A percentile compares a stretch with the other conserved stretches of the same genome.
Evolutionary conservation across 1,140 invertebrate species (phyloP).

Genomic region (Dreissena polymorpha): DNA sequence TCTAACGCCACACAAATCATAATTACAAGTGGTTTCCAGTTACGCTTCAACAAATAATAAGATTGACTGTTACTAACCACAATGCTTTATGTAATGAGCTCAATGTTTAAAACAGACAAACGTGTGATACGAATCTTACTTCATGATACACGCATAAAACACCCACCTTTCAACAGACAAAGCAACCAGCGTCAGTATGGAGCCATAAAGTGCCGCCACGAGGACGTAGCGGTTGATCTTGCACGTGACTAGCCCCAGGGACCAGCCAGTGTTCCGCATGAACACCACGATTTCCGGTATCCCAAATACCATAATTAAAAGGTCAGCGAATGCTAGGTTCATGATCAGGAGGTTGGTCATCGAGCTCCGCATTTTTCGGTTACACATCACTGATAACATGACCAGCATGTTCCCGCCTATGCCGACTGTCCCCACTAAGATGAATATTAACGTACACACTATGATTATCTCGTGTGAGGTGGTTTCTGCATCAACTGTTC

Average conservation of each 20-base stretch:
- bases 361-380: slow-evolving; percentile 68
- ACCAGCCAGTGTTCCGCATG: slow-evolving; percentile 78
- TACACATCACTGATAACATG: slow-evolving; percentile 63
- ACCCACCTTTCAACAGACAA: slow-evolving; percentile 80
- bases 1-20: too few relatives aligned
- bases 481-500: background rate
- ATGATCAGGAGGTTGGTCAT: slow-evolving; percentile 70
- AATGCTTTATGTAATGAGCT: too few relatives aligned
- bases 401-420: slow-evolving; percentile 64
- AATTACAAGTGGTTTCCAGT: too few relatives aligned
- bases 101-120: too few relatives aligned
- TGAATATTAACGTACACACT: slow-evolving; percentile 53
- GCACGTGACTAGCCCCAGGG: slow-evolving; percentile 71
- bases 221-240: slow-evolving; percentile 76
- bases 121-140: too few relatives aligned
- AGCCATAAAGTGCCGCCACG: slow-evolving; percentile 77
- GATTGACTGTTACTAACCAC: too few relatives aligned
- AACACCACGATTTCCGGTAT: slow-evolving; percentile 79
- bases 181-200: slow-evolving; percentile 78
- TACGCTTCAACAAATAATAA: too few relatives aligned
- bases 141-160: too few relatives aligned
- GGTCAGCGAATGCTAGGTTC: slow-evolving; percentile 73
- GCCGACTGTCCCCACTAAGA: slow-evolving; percentile 60
- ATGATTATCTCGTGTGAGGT: slow-evolving; percentile 22
- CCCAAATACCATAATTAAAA: slow-evolving; percentile 78